Percentiles rank a stretch among this genome's conserved stretches.
phyloP scores from a whole-genome alignment of 2,888 invertebrate species.

The Luperina testacea region DNA sequence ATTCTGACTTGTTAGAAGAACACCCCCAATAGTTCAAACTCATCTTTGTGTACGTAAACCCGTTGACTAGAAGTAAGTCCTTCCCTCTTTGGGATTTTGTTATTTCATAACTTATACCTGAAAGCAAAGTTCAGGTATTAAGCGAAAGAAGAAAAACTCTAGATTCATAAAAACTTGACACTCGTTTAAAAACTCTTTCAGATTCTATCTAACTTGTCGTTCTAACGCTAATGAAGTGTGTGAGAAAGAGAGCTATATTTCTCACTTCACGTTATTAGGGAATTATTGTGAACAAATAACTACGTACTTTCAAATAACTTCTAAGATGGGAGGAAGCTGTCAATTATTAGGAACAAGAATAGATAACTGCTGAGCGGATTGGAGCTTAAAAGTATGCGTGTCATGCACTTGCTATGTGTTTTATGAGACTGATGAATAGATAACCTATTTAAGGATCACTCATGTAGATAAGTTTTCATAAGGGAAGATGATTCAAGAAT shows the following conservation, averaged over 20 bases:
- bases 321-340: not conserved
- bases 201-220: not conserved
- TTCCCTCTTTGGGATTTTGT: conserved; percentile 61
- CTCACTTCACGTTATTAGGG: not conserved
- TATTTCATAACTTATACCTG: conserved; percentile 45
- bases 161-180: not conserved
- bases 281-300: not conserved
- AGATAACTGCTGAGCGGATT: not conserved
- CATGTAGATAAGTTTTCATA: too few species aligned
- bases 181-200: not conserved
- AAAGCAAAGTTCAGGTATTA: conserved; percentile 25
- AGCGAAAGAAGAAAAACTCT: not conserved
- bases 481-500: too few species aligned
- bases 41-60: conserved; percentile 65
- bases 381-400: not conserved
- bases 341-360: not conserved
- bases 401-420: not conserved
- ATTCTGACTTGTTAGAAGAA: conserved; percentile 31
- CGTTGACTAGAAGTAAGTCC: conserved; percentile 64
- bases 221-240: not conserved
- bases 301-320: not conserved
- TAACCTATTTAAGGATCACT: too few species aligned
- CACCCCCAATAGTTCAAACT: conserved; percentile 49
- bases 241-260: not conserved
- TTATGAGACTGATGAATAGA: not conserved